phyloP scores from a whole-genome alignment of 92 coral and sea anemone species.

The Porites rus region DNA sequence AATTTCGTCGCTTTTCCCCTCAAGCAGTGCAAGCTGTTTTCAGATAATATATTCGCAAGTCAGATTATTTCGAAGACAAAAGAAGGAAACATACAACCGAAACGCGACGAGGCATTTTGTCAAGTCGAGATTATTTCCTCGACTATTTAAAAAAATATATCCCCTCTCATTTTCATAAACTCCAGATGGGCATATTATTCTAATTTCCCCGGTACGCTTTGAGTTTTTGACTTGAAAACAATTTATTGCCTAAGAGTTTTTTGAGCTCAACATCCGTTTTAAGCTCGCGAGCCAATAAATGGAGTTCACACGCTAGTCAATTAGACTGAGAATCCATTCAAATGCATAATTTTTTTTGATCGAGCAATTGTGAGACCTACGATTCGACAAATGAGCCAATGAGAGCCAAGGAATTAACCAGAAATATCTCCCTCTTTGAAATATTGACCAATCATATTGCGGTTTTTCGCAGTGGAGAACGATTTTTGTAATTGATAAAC shows the following conservation, averaged over 20 bases:
- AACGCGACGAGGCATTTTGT: slow-evolving; percentile 1
- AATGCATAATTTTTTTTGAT: slow-evolving; percentile 33
- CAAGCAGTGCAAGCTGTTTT: slow-evolving; percentile 21
- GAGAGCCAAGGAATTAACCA: background rate
- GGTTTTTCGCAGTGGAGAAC: slow-evolving; percentile 1
- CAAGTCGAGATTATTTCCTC: background rate
- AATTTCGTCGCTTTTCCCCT: slow-evolving; percentile 26
- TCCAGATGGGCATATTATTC: slow-evolving; percentile 48
- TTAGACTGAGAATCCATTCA: slow-evolving; percentile 70
- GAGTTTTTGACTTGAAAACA: slow-evolving; percentile 43
- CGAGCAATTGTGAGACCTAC: slow-evolving; percentile 20
- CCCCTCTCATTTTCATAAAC: slow-evolving; percentile 24
- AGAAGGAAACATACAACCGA: background rate
- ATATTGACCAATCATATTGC: slow-evolving; percentile 19
- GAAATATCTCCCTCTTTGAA: background rate
- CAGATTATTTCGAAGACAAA: background rate
- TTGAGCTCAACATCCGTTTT: slow-evolving; percentile 69
- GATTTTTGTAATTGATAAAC: slow-evolving; percentile 21
- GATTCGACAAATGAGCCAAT: slow-evolving; percentile 20
- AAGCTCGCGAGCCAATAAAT: slow-evolving; percentile 63
- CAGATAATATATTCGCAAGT: slow-evolving; percentile 5
- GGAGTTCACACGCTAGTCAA: slow-evolving; percentile 38
- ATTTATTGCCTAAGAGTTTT: slow-evolving; percentile 40
- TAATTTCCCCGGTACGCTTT: slow-evolving; percentile 37
- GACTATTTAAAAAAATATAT: slow-evolving; percentile 2